Base-by-base conservation (phyloP, 1,140 invertebrate genomes). In the Macrocentrus cingulum region DNA sequence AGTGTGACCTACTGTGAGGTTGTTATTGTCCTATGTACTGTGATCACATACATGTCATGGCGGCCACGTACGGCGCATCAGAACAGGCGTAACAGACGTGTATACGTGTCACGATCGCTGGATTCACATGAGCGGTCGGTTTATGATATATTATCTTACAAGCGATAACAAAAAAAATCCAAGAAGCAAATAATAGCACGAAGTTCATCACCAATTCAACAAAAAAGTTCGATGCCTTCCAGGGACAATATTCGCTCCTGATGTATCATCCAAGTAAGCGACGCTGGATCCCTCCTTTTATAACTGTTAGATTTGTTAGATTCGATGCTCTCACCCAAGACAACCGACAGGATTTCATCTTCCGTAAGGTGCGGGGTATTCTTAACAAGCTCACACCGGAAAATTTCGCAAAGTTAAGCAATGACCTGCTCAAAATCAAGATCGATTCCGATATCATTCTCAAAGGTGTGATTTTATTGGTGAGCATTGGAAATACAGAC, bases 331-430 rank as follows among this genome's bases (percentile, higher is more conserved):
- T 88, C 83, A 88, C 91, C 81, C 87, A 84, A 83, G 92, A 95
- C 84, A 90, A 91, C 79, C 88, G 91, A 84, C 89, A 96, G 87
- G 93, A 98, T 86, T 84, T 88, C 83, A 91, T 95, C 80, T 97
- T 96, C 84, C 87, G 95, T 76, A 94, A 91, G 86, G 93, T 94
- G 75, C 91, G 90, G 79, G 95, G 95, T 82, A 97, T 98, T 80
- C 91, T 98, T 80, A 99, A 99, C 84, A 98, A 98, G 83, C 91
- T 99, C 81, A 98, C 96, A 69, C 97, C 97, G 74, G 96, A 99
- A 85, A 98, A 97, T 81, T 99, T 99, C 85, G 89, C 95, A 84
- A 98, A 97, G 89, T 87, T 99, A 85, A 97, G 95, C 85, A 90
- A 95, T 87, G 95, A 98, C 80, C 83, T 99, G 76, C 87, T 98